Base-by-base conservation (phyloP, 1,140 invertebrate species). In the Cydia pomonella region DNA sequence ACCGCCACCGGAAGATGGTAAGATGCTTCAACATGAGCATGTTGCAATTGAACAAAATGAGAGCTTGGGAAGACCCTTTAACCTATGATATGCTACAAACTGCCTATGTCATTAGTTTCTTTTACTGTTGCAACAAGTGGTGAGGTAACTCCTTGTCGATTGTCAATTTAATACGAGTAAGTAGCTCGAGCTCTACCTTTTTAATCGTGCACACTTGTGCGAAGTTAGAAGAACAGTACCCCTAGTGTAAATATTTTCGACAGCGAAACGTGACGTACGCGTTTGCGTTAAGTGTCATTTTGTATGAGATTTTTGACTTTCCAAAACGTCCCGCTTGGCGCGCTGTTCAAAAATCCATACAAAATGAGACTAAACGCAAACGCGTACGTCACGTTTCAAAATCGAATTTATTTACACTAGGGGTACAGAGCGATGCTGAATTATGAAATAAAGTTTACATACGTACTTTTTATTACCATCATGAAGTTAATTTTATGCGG, bases 1-100 rank as follows among this genome's bases (percentile, higher is more conserved):
- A 81, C 80, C 77, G 76, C 77, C 80, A 81, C 80, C 77, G 77
- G 80, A 79, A 76, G 75, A 77, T 21, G 62, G 53, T 64, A 69
- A 27, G 73, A 71, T 71, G 18, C 63, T 25, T 77, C 9, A 23
- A 69, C 75, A n/a, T n/a, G n/a, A 73, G 63, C 77, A 72, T 79
- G 62, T 77, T 50, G 41, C 75, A 75, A 79, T 75, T 72, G 76
- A 77, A 41, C 73, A 66, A 73, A 69, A n/a, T 59, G n/a, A 10
- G 21, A 10, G 21, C 53, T 23, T 23, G 50, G n/a, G 18, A 23
- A 59, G 18, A n/a, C 21, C 53, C 53, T 59, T 59, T 59, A 59
- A 59, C 53, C 53, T 59, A 59, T 59, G 53, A 59, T 59, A 16
- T 50, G 47, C 47, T 50, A 50, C n/a, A 23, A 59, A 59, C 53